Conservation (phyloP, 2,888 invertebrate species). For the Idaea biselata region DNA sequence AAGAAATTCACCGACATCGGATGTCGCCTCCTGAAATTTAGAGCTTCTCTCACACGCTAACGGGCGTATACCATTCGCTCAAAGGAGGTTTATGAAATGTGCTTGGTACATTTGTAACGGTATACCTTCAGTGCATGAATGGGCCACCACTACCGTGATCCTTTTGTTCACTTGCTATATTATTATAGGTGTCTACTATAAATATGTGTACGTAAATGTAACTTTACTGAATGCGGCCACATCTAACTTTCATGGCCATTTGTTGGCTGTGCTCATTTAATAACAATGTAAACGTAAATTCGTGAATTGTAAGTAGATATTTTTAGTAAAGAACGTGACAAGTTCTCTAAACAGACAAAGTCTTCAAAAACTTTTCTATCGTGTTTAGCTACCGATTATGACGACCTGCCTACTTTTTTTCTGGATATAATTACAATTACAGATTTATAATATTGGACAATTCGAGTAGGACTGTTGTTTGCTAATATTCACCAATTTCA, state of each 20-base stretch:
- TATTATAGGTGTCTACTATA: not conserved
- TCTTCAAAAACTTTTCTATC: no score
- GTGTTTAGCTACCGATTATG: no score
- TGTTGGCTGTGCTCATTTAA: not conserved
- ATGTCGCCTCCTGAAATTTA: conserved; percentile 62
- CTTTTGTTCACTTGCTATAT: not conserved
- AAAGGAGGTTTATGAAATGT: conserved; percentile 50
- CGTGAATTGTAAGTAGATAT: no score
- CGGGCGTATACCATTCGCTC: conserved; percentile 47
- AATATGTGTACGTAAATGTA: not conserved
- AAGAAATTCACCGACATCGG: conserved; percentile 65
- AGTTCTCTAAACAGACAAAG: no score
- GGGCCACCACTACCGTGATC: not conserved
- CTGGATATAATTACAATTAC: no score
- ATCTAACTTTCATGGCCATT: not conserved
- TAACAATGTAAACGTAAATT: not conserved
- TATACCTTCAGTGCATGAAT: conserved; percentile 27
- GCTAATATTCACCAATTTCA: no score
- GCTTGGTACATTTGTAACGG: conserved; percentile 35
- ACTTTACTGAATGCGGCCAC: not conserved
- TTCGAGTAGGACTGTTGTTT: no score
- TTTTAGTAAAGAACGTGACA: no score
- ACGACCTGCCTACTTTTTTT: no score
- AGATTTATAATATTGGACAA: no score
- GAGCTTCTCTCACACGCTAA: conserved; percentile 37